A percentile compares a stretch with the other conserved stretches of the same genome.
Conservation (phyloP, 2,888 invertebrate genomes). For the Hecatera dysodea region DNA sequence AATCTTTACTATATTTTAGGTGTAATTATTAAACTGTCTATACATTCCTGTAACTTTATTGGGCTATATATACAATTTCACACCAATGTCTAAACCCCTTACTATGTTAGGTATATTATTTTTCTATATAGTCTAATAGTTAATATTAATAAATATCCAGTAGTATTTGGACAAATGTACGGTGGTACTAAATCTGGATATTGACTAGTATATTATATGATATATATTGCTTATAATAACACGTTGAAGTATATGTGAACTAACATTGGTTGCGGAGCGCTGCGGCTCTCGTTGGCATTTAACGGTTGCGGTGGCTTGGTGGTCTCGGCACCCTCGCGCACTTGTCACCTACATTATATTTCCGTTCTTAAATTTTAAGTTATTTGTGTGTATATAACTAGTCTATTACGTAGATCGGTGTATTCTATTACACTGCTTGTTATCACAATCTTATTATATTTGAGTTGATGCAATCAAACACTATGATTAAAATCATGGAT, state of each 20-base stretch:
- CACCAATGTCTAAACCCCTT: constrained; percentile 68
- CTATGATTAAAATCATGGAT: constrained; percentile 69
- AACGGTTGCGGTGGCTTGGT: constrained; percentile 75
- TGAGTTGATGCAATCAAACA: constrained; percentile 74
- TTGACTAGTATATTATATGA: constrained; percentile 55
- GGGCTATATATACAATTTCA: constrained; percentile 70
- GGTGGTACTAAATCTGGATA: constrained; percentile 62
- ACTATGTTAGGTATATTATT: constrained; percentile 63
- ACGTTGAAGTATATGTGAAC: constrained; percentile 60
- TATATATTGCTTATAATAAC: constrained; percentile 67
- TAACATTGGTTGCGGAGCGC: constrained; percentile 65
- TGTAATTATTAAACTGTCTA: constrained; percentile 71
- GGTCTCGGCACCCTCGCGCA: constrained; percentile 68
- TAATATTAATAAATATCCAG: constrained; percentile 57
- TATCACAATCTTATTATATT: constrained; percentile 63
- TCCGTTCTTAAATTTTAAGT: constrained; percentile 71
- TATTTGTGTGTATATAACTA: constrained; percentile 75
- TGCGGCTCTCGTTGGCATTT: constrained; percentile 63
- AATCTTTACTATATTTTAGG: constrained; percentile 69
- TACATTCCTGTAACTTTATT: constrained; percentile 80
- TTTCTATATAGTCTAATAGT: constrained; percentile 59
- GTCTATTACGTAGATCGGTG: constrained; percentile 73
- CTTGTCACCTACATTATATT: constrained; percentile 63
- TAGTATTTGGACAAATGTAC: constrained; percentile 55
- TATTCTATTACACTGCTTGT: constrained; percentile 72